Conservation (phyloP, 2,113 vertebrate species). For the Delphinus delphis region DNA sequence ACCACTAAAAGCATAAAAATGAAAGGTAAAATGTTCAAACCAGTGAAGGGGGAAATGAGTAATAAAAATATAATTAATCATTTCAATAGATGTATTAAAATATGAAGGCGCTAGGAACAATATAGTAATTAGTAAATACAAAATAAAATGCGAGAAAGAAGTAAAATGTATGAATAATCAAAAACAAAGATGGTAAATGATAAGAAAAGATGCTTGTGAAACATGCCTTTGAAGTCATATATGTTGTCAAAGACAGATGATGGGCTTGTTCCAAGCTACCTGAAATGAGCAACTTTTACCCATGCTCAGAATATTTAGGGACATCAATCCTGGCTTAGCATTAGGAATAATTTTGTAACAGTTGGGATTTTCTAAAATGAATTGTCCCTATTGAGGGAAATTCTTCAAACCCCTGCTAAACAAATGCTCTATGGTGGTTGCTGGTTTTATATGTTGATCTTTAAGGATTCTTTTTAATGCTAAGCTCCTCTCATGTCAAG, state of each 20-base stretch:
- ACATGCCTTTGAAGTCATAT: neutral
- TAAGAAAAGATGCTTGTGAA: neutral
- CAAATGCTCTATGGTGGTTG: neutral
- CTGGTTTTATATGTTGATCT: neutral
- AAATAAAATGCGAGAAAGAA: neutral
- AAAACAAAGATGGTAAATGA: neutral
- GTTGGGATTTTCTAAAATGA: neutral
- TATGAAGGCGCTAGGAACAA: neutral
- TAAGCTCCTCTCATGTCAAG: neutral
- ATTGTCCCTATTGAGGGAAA: neutral
- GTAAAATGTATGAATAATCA: neutral
- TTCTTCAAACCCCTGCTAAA: neutral
- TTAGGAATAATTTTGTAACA: neutral
- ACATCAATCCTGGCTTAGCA: neutral
- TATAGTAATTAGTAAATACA: neutral
- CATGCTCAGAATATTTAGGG: neutral
- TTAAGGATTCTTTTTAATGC: neutral
- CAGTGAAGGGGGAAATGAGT: neutral
- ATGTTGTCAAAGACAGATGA: neutral
- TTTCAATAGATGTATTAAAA: neutral
- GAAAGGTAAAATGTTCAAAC: neutral
- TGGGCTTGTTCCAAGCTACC: too few relatives aligned
- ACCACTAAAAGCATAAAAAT: neutral
- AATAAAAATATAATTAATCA: neutral
- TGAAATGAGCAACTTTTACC: neutral